These are phyloP conservation scores for Tympanuchus pallidicinctus DNA, from an alignment of 2,113 vertebrate genomes.

Conservation along the genomic window DNA sequence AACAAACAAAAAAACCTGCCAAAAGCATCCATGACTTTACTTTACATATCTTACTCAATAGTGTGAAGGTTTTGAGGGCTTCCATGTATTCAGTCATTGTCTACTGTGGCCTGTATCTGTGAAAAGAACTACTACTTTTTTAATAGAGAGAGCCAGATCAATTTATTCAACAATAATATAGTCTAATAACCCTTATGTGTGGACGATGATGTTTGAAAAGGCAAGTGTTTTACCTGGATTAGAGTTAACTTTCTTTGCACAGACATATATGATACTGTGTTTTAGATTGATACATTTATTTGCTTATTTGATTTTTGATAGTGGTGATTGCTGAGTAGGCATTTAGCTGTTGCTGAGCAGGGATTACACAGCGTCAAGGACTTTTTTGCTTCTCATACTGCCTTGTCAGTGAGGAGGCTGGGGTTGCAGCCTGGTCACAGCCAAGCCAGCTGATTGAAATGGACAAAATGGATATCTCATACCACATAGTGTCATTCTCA, in stretches of 20 bases:
- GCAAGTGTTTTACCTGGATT: background rate
- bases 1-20: background rate
- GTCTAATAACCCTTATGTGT: background rate
- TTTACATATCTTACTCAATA: background rate
- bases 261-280: background rate
- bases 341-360: no score
- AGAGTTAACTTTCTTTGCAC: background rate
- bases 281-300: background rate
- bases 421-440: no score
- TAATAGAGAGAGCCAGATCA: background rate
- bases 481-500: no score
- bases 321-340: no score
- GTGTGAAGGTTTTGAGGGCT: background rate
- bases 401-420: no score
- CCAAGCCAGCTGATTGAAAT: no score
- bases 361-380: no score
- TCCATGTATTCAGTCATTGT: fast-evolving
- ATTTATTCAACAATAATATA: background rate
- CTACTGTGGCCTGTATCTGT: background rate
- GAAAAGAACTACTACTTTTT: background rate
- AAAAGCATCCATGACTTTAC: background rate
- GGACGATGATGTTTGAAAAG: background rate
- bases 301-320: background rate
- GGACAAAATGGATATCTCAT: no score
- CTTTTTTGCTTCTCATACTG: no score